These are phyloP conservation scores for Gobio gobio DNA, from an alignment of 2,113 vertebrate species.

Conservation along the genomic window DNA sequence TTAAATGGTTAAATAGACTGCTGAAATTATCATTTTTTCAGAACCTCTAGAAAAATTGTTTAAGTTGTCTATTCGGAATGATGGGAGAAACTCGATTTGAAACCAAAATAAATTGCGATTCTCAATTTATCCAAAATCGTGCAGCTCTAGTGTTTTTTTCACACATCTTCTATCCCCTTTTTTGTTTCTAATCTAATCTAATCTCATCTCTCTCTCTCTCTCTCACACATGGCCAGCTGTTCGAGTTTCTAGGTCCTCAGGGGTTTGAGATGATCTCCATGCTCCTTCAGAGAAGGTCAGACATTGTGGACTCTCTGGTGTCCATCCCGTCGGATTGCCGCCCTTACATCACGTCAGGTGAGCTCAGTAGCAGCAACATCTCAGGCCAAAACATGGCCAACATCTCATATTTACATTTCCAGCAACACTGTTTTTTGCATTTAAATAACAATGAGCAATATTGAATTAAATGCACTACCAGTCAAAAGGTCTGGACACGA, in stretches of 20 bases:
- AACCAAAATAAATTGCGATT: too few relatives aligned
- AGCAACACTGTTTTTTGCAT: too few relatives aligned
- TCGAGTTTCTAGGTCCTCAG: slow-evolving; percentile 93
- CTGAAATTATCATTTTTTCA: too few relatives aligned
- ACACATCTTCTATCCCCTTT: too few relatives aligned
- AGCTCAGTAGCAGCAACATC: slow-evolving; percentile 46
- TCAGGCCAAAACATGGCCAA: not conserved
- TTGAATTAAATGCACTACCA: too few relatives aligned
- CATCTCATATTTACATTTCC: not conserved
- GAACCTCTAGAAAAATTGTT: too few relatives aligned
- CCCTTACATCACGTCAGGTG: slow-evolving; percentile 82
- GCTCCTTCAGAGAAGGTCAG: slow-evolving; percentile 85
- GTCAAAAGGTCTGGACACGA: not conserved
- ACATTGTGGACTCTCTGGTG: slow-evolving; percentile 84
- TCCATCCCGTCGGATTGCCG: slow-evolving; percentile 77
- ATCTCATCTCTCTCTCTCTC: slow-evolving; percentile 5
- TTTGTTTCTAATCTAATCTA: not conserved
- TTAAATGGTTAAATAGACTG: too few relatives aligned
- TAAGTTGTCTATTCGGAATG: too few relatives aligned
- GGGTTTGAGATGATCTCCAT: slow-evolving; percentile 93
- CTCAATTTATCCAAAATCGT: too few relatives aligned
- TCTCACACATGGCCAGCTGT: slow-evolving; percentile 77
- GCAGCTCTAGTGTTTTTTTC: too few relatives aligned
- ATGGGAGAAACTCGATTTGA: too few relatives aligned
- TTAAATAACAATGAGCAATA: too few relatives aligned